These are phyloP conservation scores for Pseudonaja textilis DNA, from an alignment of 2,113 vertebrate species.

Conservation along the genomic window DNA sequence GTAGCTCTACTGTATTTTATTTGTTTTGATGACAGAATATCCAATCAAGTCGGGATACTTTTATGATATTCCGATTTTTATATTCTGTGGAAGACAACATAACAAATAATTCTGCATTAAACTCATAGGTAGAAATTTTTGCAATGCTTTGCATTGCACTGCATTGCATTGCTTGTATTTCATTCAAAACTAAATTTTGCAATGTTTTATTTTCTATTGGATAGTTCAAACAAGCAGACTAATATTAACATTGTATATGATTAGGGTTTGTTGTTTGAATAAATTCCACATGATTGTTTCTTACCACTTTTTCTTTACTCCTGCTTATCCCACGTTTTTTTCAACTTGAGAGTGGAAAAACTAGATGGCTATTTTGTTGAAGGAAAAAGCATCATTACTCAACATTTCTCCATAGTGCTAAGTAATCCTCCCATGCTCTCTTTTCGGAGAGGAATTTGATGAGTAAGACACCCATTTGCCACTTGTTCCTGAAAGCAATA, in stretches of 20 bases:
- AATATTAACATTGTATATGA: not conserved
- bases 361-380: not conserved
- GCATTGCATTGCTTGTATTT: not conserved
- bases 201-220: not conserved
- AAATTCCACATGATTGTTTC: not conserved
- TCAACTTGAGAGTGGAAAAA: not conserved
- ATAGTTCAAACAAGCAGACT: not conserved
- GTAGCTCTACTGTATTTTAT: not conserved
- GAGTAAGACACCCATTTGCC: accelerated
- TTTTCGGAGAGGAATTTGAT: not conserved
- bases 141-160: not conserved
- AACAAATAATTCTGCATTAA: not conserved
- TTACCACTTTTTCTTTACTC: not conserved
- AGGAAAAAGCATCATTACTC: not conserved
- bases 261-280: not conserved
- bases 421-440: not conserved
- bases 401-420: not conserved
- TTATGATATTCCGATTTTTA: not conserved
- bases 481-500: accelerated
- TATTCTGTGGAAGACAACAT: not conserved
- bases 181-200: not conserved
- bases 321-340: not conserved
- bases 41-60: not conserved
- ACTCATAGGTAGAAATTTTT: not conserved
- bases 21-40: not conserved